Evolutionary conservation across 1,140 invertebrate genomes (phyloP).

Genomic region (Trichonephila inaurata): DNA sequence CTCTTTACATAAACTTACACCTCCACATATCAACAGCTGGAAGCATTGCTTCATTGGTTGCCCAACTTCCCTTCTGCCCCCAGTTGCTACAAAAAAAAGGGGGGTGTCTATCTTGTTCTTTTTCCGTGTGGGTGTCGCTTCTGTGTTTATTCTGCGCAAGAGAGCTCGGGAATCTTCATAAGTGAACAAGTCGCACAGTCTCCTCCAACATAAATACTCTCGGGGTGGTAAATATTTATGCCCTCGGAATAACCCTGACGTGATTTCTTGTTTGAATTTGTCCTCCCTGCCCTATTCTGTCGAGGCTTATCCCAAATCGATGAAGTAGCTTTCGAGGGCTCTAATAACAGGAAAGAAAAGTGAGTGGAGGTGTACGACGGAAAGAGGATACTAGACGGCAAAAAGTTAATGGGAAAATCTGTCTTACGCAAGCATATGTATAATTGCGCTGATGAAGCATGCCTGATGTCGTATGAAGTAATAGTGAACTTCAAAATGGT

Average conservation of each 20-base stretch:
- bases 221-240: constrained; percentile 36
- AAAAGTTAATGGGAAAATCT: too few species aligned
- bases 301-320: background rate
- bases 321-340: too few species aligned
- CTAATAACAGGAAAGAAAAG: too few species aligned
- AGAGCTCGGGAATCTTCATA: background rate
- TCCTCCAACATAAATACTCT: constrained; percentile 10
- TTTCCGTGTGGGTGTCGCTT: background rate
- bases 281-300: background rate
- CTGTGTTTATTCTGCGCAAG: background rate
- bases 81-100: background rate
- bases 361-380: too few species aligned
- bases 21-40: background rate
- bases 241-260: background rate
- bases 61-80: background rate
- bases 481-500: too few species aligned
- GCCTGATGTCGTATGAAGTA: too few species aligned
- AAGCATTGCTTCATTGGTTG: constrained; percentile 1
- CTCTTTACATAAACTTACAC: background rate
- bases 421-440: too few species aligned
- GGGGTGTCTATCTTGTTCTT: background rate
- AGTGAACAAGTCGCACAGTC: background rate
- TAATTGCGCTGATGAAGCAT: too few species aligned
- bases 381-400: too few species aligned
- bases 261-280: background rate